A percentile compares a stretch with the other conserved stretches of the same genome.
These are phyloP conservation scores for Amiota minor DNA, from an alignment of 2,888 invertebrate genomes.

Conservation along the genomic window DNA sequence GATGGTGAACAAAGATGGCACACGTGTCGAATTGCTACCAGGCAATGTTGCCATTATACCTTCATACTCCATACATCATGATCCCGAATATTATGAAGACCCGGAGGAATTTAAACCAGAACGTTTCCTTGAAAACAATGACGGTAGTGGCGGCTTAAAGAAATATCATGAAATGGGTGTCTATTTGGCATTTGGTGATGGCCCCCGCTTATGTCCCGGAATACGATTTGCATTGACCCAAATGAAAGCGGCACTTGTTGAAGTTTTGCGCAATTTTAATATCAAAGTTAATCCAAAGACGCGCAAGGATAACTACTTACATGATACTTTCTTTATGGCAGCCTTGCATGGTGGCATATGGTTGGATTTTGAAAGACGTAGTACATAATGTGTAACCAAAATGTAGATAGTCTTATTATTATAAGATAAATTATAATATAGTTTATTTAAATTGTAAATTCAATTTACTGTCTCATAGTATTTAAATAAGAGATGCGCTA, in stretches of 20 bases:
- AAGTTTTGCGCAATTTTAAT: slow-evolving; percentile 66
- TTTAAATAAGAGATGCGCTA: too few relatives aligned
- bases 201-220: slow-evolving; percentile 63
- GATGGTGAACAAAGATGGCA: slow-evolving; percentile 53
- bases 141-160: slow-evolving; percentile 50
- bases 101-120: slow-evolving; percentile 60
- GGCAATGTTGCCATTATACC: slow-evolving; percentile 55
- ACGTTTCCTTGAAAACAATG: slow-evolving; percentile 54
- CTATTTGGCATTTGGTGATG: slow-evolving; percentile 61
- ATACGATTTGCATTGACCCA: slow-evolving; percentile 54
- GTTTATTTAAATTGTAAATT: too few relatives aligned
- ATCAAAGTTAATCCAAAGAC: slow-evolving; percentile 65
- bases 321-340: slow-evolving; percentile 61
- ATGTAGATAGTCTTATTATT: too few relatives aligned
- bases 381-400: not conserved
- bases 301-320: slow-evolving; percentile 63
- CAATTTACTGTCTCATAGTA: too few relatives aligned
- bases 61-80: slow-evolving; percentile 51
- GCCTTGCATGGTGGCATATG: slow-evolving; percentile 58
- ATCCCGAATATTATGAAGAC: slow-evolving; percentile 53
- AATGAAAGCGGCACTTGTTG: slow-evolving; percentile 62
- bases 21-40: slow-evolving; percentile 43
- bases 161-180: slow-evolving; percentile 63
- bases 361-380: slow-evolving; percentile 55
- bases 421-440: too few relatives aligned